These are phyloP conservation scores for Dicyrtomina minuta DNA, from an alignment of 2,888 invertebrate genomes.

Conservation along the genomic window DNA sequence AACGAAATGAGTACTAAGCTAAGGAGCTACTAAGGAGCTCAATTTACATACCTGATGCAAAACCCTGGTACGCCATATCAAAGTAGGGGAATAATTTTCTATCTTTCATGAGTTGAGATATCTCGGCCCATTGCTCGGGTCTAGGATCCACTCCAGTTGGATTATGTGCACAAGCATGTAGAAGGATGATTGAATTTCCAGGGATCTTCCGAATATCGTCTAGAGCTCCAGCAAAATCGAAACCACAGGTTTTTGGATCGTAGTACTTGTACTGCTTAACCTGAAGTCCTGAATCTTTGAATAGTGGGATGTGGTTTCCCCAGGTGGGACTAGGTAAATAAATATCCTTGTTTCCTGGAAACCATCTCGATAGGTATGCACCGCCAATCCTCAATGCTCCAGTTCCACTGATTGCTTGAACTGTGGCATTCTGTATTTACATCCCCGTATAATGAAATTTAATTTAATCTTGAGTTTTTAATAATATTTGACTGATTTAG, in stretches of 20 bases:
- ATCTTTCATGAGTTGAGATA: slow-evolving; percentile 78
- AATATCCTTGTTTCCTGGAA: slow-evolving; percentile 74
- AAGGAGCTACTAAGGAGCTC: no score
- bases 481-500: no score
- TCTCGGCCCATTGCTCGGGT: slow-evolving; percentile 83
- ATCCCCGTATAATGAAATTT: no score
- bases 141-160: slow-evolving; percentile 94
- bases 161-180: slow-evolving; percentile 93
- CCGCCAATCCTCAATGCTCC: slow-evolving; percentile 93
- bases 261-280: slow-evolving; percentile 92
- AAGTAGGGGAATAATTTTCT: slow-evolving; percentile 85
- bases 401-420: slow-evolving; percentile 92
- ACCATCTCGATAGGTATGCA: slow-evolving; percentile 80
- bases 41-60: slow-evolving; percentile 70
- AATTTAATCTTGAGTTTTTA: no score
- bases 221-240: slow-evolving; percentile 84
- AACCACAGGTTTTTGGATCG: slow-evolving; percentile 86
- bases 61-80: slow-evolving; percentile 99
- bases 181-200: slow-evolving; percentile 79
- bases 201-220: slow-evolving; percentile 96
- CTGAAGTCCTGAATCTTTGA: slow-evolving; percentile 80
- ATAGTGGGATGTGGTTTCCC: slow-evolving; percentile 97
- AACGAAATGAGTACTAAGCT: no score
- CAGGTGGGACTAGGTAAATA: slow-evolving; percentile 93
- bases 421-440: slow-evolving; percentile 66